Evolutionary conservation across 2,888 invertebrate genomes (phyloP), one percentile per base, ranked within the genome.

Genomic region (Brachynemurus nebulosus): DNA sequence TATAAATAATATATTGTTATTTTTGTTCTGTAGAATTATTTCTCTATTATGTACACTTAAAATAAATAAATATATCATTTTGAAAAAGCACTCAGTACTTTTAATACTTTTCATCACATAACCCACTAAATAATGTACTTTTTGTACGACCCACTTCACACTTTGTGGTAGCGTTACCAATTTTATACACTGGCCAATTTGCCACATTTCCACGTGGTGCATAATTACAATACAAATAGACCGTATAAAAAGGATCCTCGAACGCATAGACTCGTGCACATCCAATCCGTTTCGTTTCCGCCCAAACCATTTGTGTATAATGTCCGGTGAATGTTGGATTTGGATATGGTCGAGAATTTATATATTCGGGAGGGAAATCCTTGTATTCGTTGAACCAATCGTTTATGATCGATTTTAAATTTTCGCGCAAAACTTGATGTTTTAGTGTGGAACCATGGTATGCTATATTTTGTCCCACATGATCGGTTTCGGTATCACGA

Each of bases 141-240:
- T 30, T 30, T 11, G n/a, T 30, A n/a, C n/a, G 14, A 30, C 30
- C 30, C 14, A 12, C 14, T 2, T 30, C n/a, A 25, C 40, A 40
- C 8, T 25, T 8, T 4, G 16, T 27, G n/a, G 19, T 12, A 8
- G 40, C 25, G 9, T 9, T 4, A 14, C 40, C 40, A 16, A 14
- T 25, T 40, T 21, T 2, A 9, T 40, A 40, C 4, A 40, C 18
- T 6, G 25, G 18, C 27, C 27, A 8, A 18, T 68, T 68, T 21
- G 66, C 65, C 14, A 67, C 63, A 51, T 69, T 68, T 2, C 69
- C 69, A 2, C 68, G 68, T 6, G 69, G 69, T 0, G 68, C 69
- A 48, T 69, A 69, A 50, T 69, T 68, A 51, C 69, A 69, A 54
- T 68, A 62, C 2, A 68, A 19, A 18, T 17, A 11, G n/a, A 36